Base-by-base conservation (phyloP, 2,113 vertebrate genomes). In the Apteryx owenii region DNA sequence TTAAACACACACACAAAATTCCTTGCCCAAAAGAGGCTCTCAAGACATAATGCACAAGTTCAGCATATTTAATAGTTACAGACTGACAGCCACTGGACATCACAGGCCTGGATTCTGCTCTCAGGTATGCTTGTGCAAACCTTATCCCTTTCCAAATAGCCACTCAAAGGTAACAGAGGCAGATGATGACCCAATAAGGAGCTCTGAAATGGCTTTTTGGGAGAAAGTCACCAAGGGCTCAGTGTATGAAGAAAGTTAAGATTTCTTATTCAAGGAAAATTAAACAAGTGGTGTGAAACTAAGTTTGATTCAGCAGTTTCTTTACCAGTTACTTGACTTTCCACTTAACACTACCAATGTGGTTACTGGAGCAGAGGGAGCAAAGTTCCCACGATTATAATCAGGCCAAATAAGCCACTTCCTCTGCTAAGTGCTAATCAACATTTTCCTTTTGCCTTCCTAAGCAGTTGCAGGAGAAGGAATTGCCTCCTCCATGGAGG, bases 391-490 rank as follows among this genome's bases (percentile, higher is more conserved):
- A 93, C 76, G 81, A 70, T 95, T 88, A 85, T 80, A 93, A 85
- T 82, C 78, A 82, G 42, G 28, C 76, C 76, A 92, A 97, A 95
- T 88, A 93, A 95, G 76, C 94, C 95, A 95, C 93, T 97, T 97
- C 94, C 93, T 91, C 66, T 82, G 20, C 72, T 83, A 89, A 92
- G 85, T 73, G 83, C 78, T 95, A 96, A 96, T 96, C 90, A 95
- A 92, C 95, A 72, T 90, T 88, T 95, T 93, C 69, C 70, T 95
- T 95, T 91, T 97, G 89, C 91, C 69, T 76, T 93, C 76, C 72
- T 91, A 92, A 95, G 75, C 85, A 89, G 25, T 76, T 96, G 28
- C 62, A 83, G 89, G 26, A 64, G 92, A 86, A 93, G 73, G 56
- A 83, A 84, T 84, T 95, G 80, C 42, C 78, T 88, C 56, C 5